Base-by-base conservation (phyloP, 1,140 invertebrate genomes). In the Anoplophora glabripennis region DNA sequence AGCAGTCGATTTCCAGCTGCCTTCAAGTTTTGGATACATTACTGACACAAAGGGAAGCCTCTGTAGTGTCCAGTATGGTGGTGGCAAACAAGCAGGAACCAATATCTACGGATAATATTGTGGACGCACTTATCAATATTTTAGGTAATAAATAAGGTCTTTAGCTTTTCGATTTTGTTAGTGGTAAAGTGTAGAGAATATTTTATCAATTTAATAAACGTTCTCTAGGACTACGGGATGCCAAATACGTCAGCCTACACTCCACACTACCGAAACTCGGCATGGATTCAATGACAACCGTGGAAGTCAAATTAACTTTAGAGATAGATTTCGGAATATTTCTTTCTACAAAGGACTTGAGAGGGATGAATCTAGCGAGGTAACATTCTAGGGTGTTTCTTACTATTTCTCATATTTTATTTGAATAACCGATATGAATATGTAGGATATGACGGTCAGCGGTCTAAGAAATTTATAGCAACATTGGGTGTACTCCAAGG, bases 221-320 rank as follows among this genome's bases (percentile, higher is more conserved):
- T 40, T 46, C 14, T n/a, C 4, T 49, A 58, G 56, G 56, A 28
- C 7, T 64, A 3, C 55, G 42, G 28, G 62, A 65, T 38, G n/a
- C 65, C 0, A 69, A 67, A 57, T 37, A 46, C 1, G 75, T 90
- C 1, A 86, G 85, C 48, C 72, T 79, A 33, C 79, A 86, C 60
- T 77, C 82, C 55, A 87, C 86, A 0, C 77, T 96, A 2, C 89
- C 88, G 15, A 93, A 96, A 72, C 78, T 92, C 44, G 92, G 92
- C 48, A 87, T 95, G 80, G 92, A 94, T 76, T 93, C 90, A 12
- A 83, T 95, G 70, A 93, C 93, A 89, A 89, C 86, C 10, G 89
- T 92, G 1, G 92, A 94, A 78, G 80, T 89, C 37, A 86, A 86
- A 68, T 86, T 88, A 64, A 79, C 80, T 4, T 70, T 89, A 11